Evolutionary conservation across 2,888 invertebrate species (phyloP).

Genomic region (Tenthredo scrophulariae): DNA sequence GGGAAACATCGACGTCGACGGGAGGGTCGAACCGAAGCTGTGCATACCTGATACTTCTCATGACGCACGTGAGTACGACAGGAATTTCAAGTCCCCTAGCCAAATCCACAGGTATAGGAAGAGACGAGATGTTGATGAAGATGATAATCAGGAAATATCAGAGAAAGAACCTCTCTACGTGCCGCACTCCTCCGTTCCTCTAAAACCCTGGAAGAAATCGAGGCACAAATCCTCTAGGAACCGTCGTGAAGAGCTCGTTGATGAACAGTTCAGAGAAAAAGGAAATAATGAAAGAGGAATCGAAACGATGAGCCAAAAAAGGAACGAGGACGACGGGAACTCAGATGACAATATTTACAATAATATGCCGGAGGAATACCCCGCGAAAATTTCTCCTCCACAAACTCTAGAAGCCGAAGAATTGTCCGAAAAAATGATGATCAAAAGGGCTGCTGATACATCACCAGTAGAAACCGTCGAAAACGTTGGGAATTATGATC

Average conservation of each 20-base stretch:
- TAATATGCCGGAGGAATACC: not conserved
- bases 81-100: slow-evolving; percentile 8
- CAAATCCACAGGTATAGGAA: slow-evolving; percentile 28
- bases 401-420: not conserved
- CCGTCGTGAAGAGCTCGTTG: not conserved
- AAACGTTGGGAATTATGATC: not conserved
- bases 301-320: not conserved
- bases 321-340: not conserved
- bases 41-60: not conserved
- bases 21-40: not conserved
- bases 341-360: not conserved
- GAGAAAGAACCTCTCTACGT: not conserved
- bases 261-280: not conserved
- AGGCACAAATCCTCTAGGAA: not conserved
- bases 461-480: not conserved
- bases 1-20: slow-evolving; percentile 37
- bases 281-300: not conserved
- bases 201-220: not conserved
- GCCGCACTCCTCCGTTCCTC: not conserved
- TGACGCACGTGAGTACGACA: slow-evolving; percentile 48
- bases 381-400: not conserved
- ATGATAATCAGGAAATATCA: not conserved
- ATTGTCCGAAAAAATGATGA: not conserved
- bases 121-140: not conserved
- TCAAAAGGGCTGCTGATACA: not conserved